Conservation (phyloP, 2,797 vertebrate species). For the Neostethus bicornis region DNA sequence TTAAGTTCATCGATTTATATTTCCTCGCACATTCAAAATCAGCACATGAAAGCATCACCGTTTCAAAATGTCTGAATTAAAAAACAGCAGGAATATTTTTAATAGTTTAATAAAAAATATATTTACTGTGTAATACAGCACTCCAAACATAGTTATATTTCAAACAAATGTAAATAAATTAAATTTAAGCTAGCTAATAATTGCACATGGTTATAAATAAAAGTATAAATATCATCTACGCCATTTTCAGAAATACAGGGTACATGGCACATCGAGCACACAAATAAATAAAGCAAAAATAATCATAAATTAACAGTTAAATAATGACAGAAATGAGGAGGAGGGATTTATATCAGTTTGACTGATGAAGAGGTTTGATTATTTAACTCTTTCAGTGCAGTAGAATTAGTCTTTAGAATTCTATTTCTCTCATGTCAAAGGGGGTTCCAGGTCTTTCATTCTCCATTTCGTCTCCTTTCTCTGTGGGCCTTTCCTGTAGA, state of each 20-base stretch:
- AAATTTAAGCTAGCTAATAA: slow-evolving; percentile 54
- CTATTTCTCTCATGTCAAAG: slow-evolving; percentile 81
- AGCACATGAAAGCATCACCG: background rate
- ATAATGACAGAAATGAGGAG: slow-evolving; percentile 40
- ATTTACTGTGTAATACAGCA: slow-evolving; percentile 60
- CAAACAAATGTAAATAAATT: slow-evolving; percentile 75
- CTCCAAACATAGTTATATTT: slow-evolving; percentile 56
- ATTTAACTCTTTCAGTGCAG: slow-evolving; percentile 48
- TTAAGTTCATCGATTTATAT: no score
- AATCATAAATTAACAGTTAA: slow-evolving; percentile 68
- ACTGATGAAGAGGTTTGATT: slow-evolving; percentile 70
- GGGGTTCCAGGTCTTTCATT: slow-evolving; percentile 76
- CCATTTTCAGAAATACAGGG: slow-evolving; percentile 70
- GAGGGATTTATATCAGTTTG: slow-evolving; percentile 77
- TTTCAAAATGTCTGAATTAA: background rate
- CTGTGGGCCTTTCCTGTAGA: slow-evolving; percentile 47
- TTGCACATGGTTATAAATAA: slow-evolving; percentile 78
- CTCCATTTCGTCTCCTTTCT: slow-evolving; percentile 73
- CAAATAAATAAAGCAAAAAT: slow-evolving; percentile 72
- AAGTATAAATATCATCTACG: slow-evolving; percentile 68
- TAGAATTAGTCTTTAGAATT: slow-evolving; percentile 68
- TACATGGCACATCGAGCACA: slow-evolving; percentile 54
- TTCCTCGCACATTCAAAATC: no score
- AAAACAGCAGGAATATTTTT: slow-evolving; percentile 46
- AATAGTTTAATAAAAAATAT: slow-evolving; percentile 75